Conservation (phyloP, 2,113 vertebrate genomes). For the Anguilla rostrata region DNA sequence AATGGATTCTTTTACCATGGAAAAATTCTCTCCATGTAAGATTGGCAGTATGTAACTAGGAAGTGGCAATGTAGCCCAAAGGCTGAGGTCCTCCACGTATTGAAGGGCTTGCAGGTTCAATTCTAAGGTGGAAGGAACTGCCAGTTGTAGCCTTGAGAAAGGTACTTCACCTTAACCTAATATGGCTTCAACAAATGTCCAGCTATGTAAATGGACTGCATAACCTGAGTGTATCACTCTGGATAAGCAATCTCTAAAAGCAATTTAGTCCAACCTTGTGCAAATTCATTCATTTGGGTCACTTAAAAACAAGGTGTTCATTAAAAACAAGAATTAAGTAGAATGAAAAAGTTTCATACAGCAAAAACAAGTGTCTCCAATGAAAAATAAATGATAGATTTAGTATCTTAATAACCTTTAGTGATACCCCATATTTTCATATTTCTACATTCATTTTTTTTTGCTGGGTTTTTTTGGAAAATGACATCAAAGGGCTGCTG, state of each 20-base stretch:
- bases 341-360: neutral
- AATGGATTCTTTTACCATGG: neutral
- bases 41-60: neutral
- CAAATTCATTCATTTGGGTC: neutral
- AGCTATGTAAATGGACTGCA: too few species aligned
- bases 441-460: neutral
- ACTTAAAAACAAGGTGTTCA: too few species aligned
- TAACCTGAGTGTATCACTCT: too few species aligned
- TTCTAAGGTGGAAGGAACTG: too few species aligned
- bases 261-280: neutral
- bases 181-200: too few species aligned
- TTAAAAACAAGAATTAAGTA: neutral
- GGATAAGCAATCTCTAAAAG: too few species aligned
- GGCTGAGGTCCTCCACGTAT: too few species aligned
- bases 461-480: neutral
- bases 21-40: neutral
- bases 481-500: neutral
- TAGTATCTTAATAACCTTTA: neutral
- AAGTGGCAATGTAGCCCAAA: neutral
- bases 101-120: neutral
- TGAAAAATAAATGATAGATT: neutral
- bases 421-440: constrained; percentile 10
- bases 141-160: too few species aligned
- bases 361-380: neutral
- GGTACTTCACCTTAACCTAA: too few species aligned